These are phyloP conservation scores for Hyles lineata DNA, from an alignment of 2,888 invertebrate species.

Conservation along the genomic window DNA sequence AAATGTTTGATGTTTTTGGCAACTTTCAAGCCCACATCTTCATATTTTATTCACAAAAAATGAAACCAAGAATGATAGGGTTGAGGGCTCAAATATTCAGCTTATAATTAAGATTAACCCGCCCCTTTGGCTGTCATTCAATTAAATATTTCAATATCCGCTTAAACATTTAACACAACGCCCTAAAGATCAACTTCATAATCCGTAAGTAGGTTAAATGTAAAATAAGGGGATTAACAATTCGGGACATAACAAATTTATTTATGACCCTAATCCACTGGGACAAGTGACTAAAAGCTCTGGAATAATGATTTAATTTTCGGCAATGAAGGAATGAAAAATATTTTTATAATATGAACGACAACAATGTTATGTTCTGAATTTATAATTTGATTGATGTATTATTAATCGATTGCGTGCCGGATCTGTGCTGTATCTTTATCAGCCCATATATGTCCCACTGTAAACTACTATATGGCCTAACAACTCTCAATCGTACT, in stretches of 20 bases:
- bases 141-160: neutral
- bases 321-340: neutral
- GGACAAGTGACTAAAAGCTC: conserved; percentile 14
- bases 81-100: no score
- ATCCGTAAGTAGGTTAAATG: conserved; percentile 1
- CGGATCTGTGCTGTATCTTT: no score
- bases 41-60: no score
- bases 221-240: conserved; percentile 13
- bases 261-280: conserved; percentile 14
- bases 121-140: neutral
- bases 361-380: neutral
- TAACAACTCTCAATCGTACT: no score
- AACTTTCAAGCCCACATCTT: no score
- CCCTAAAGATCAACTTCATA: neutral
- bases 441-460: no score
- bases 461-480: no score
- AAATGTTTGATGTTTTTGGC: no score
- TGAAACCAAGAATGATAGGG: no score
- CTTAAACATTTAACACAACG: neutral
- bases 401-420: no score
- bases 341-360: neutral
- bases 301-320: conserved; percentile 5
- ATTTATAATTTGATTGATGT: neutral
- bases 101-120: neutral
- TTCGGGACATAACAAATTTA: neutral